Evolutionary conservation across 2,888 invertebrate genomes (phyloP), one percentile per base, ranked within the genome.

Genomic region (Hemistola chrysoprasaria): DNA sequence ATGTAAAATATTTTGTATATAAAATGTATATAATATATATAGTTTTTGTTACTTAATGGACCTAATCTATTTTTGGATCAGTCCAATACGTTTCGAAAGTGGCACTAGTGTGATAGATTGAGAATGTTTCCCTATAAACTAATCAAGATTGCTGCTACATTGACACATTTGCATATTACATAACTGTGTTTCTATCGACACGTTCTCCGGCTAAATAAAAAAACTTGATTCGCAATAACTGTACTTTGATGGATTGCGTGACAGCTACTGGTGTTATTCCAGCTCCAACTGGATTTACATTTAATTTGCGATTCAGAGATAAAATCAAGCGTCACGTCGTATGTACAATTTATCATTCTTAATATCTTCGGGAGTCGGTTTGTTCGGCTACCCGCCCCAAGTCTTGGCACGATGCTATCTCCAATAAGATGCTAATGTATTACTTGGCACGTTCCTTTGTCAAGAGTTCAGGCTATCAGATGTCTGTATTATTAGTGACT

Each of bases 391-490:
- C 62, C 64, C 59, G 60, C 61, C 47, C 50, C 62, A 64, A 57
- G 56, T 56, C 58, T 74, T 78, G 76, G 75, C 78, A 69, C 61
- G 73, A 70, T 68, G 65, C 47, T 72, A 77, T 81, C 72, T 61
- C 65, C 70, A 80, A 83, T 78, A 71, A 75, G 76, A 81, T 80
- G 80, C 68, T 86, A 85, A 85, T 85, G 82, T 82, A 79, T 81
- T 77, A 78, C 70, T 85, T 86, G 87, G 88, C 87, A 85, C 73
- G 74, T 44, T 57, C 57, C 50, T 49, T 59, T 59, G 62, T 68
- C 61, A 67, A 60, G 53, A 63, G 61, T 60, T 61, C 46, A 54
- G 54, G 65, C 71, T 78, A 78, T 80, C 78, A 65, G 66, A 78
- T 84, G 75, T 72, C 78, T 59, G 62, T 71, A 75, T 75, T 70